These are phyloP conservation scores for Petroica traversi DNA, from an alignment of 2,113 vertebrate genomes.

Conservation along the genomic window DNA sequence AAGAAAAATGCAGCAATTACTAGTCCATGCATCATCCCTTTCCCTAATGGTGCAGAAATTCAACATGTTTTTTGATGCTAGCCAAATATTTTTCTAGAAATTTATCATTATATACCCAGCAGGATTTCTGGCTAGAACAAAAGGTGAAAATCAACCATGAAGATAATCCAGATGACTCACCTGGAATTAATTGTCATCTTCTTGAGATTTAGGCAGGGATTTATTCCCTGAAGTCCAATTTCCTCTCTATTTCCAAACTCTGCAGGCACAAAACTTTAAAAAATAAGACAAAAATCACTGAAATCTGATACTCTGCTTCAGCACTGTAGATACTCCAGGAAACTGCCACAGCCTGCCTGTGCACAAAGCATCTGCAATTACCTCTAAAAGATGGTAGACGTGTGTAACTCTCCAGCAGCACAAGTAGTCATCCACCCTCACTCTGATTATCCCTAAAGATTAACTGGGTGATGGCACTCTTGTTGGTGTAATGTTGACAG, in stretches of 20 bases:
- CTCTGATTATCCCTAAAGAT: not conserved
- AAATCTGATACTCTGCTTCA: not conserved
- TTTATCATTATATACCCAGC: not conserved
- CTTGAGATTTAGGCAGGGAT: not conserved
- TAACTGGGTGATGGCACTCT: not conserved
- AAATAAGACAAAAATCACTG: not conserved
- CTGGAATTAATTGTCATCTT: not conserved
- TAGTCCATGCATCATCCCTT: not conserved
- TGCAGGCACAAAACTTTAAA: not conserved
- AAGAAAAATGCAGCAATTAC: not conserved
- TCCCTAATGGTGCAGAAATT: not conserved
- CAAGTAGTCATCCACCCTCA: not conserved
- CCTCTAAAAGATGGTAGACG: rapidly evolving
- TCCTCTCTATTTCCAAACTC: not conserved
- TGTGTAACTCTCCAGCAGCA: not conserved
- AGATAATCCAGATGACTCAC: not conserved
- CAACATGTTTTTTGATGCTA: not conserved
- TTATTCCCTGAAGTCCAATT: not conserved
- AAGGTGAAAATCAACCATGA: not conserved
- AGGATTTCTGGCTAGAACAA: not conserved
- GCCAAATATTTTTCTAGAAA: not conserved
- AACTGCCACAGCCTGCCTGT: not conserved
- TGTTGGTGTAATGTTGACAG: not conserved
- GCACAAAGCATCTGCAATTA: not conserved
- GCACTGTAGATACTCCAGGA: not conserved